These are phyloP conservation scores for Chrysoperla carnea DNA, from an alignment of 1,140 invertebrate genomes.

Conservation along the genomic window DNA sequence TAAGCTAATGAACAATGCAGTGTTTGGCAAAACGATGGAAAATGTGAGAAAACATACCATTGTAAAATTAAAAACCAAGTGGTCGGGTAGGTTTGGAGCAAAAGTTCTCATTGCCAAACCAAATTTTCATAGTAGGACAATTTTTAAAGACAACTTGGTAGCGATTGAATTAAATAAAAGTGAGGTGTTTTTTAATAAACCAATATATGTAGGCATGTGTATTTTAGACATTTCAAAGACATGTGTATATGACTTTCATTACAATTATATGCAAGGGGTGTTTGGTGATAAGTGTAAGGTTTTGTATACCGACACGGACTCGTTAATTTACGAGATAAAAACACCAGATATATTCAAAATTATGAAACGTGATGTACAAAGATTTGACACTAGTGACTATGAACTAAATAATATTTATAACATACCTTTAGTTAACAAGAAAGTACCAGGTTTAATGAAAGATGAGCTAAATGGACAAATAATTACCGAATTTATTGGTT, in stretches of 20 bases:
- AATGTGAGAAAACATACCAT: no score
- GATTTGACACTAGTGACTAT: conserved; percentile 4
- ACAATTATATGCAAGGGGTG: conserved; percentile 2
- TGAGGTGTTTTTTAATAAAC: background rate
- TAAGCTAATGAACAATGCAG: background rate
- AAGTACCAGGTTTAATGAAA: conserved; percentile 27
- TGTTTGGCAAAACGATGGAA: background rate
- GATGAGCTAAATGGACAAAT: conserved; percentile 21
- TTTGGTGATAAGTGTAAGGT: conserved; percentile 2
- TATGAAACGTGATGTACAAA: conserved; percentile 1
- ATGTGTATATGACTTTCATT: conserved; percentile 6
- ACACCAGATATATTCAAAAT: conserved; percentile 2
- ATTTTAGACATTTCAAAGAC: conserved; percentile 3
- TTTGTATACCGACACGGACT: conserved; percentile 7
- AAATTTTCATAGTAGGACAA: no score
- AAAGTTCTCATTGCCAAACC: no score
- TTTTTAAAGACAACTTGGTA: no score
- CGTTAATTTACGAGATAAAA: conserved; percentile 1
- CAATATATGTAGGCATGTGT: background rate
- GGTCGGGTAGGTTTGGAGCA: no score
- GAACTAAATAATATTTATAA: conserved; percentile 6
- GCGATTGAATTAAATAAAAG: no score
- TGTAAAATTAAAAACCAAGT: no score
- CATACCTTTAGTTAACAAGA: conserved; percentile 19
- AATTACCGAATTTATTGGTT: conserved; percentile 19